phyloP scores from a whole-genome alignment of 37 sponge, comb jelly and placozoan genomes.

The Geodia barretti region DNA sequence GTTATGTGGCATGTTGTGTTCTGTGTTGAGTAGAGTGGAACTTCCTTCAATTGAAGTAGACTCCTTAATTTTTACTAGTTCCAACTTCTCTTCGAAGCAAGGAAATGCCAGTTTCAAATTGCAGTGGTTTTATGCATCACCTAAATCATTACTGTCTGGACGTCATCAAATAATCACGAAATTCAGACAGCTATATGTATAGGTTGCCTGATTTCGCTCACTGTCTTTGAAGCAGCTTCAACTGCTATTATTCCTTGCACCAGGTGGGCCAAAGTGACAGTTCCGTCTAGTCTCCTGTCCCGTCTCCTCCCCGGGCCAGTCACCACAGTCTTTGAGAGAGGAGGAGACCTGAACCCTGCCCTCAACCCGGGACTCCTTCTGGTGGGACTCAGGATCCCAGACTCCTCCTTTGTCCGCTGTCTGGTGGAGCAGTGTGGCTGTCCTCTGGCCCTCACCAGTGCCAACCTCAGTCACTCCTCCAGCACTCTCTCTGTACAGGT shows the following conservation, averaged over 20 bases:
- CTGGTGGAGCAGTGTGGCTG: constrained; percentile 57
- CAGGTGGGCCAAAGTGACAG: constrained; percentile 67
- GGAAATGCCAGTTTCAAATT: too few species aligned
- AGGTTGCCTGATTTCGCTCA: not conserved
- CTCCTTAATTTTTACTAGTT: too few species aligned
- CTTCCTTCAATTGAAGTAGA: too few species aligned
- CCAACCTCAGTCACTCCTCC: constrained; percentile 74
- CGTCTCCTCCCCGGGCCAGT: constrained; percentile 91
- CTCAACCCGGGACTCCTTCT: constrained; percentile 76
- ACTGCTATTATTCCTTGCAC: not conserved
- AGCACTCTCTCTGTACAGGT: constrained; percentile 74
- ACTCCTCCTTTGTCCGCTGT: constrained; percentile 58
- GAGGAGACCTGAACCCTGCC: constrained; percentile 65
- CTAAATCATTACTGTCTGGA: too few species aligned
- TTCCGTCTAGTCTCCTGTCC: constrained; percentile 39
- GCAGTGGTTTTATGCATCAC: too few species aligned
- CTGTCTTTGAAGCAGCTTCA: not conserved
- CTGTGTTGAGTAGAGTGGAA: too few species aligned
- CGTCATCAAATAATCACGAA: too few species aligned
- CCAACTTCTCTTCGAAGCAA: too few species aligned
- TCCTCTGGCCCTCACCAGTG: constrained; percentile 97
- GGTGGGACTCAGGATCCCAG: constrained; percentile 91
- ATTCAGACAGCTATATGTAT: not conserved
- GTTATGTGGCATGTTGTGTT: not conserved
- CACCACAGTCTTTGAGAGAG: constrained; percentile 82